A percentile compares a stretch with the other conserved stretches of the same genome.
These are phyloP conservation scores for Melikaiella ostensackeni DNA, from an alignment of 2,888 invertebrate species.

Conservation along the genomic window DNA sequence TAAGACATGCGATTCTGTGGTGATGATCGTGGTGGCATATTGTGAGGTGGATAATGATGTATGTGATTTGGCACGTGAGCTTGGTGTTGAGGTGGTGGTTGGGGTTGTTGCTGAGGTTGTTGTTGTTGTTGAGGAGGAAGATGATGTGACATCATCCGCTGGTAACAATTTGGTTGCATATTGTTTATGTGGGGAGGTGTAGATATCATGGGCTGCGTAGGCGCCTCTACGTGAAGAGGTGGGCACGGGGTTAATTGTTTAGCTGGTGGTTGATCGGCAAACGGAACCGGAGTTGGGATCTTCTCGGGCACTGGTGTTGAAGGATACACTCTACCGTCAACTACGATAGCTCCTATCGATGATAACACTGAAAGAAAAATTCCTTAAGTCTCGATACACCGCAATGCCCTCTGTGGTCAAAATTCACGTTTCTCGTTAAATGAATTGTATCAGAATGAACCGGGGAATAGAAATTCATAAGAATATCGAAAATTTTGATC, in stretches of 20 bases:
- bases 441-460: too few relatives aligned
- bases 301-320: conserved; percentile 70
- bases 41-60: conserved; percentile 74
- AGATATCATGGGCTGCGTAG: conserved; percentile 10
- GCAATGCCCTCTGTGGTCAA: too few relatives aligned
- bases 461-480: too few relatives aligned
- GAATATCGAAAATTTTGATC: too few relatives aligned
- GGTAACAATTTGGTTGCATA: conserved; percentile 57
- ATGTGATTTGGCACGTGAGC: conserved; percentile 70
- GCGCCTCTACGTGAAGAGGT: conserved; percentile 45
- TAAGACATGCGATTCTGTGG: conserved; percentile 69
- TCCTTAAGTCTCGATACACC: too few relatives aligned
- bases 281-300: conserved; percentile 62
- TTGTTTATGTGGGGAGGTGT: conserved; percentile 48
- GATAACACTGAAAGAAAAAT: conserved; percentile 81
- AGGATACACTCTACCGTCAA: conserved; percentile 89
- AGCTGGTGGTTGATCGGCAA: conserved; percentile 66
- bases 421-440: too few relatives aligned
- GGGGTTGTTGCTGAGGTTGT: conserved; percentile 73
- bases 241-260: conserved; percentile 64
- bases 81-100: conserved; percentile 72
- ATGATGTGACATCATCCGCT: conserved; percentile 73
- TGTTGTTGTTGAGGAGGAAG: conserved; percentile 70
- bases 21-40: conserved; percentile 71
- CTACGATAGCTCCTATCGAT: conserved; percentile 88